phyloP scores from a whole-genome alignment of 2,113 vertebrate species.

The Tylochromis polylepis region DNA sequence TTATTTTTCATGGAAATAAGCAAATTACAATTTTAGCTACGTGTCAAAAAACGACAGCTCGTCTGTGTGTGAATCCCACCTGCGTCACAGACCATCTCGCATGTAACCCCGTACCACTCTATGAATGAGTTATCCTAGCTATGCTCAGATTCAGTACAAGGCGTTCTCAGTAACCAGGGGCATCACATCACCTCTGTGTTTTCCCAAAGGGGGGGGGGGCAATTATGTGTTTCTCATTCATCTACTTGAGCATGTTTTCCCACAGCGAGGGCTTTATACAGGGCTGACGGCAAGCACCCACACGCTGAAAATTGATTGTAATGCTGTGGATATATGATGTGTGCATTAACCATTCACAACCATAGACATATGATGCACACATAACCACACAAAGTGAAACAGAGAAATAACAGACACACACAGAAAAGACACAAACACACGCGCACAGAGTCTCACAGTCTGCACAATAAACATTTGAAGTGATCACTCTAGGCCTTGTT shows the following conservation, averaged over 20 bases:
- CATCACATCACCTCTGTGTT: not conserved
- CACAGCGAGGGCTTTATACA: not conserved
- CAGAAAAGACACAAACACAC: not conserved
- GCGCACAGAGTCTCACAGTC: not conserved
- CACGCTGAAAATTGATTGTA: not conserved
- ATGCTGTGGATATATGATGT: not conserved
- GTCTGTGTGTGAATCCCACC: not conserved
- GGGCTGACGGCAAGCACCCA: not conserved
- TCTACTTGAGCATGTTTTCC: not conserved
- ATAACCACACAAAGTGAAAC: not conserved
- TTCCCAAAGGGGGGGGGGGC: not conserved
- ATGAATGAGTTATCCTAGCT: slow-evolving; percentile 16
- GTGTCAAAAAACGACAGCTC: not conserved
- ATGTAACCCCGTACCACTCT: slow-evolving; percentile 1
- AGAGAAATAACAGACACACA: not conserved
- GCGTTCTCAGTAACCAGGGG: slow-evolving; percentile 16
- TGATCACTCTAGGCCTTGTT: not conserved
- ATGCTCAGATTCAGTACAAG: not conserved
- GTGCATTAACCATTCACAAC: not conserved
- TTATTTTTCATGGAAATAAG: not conserved
- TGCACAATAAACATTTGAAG: not conserved
- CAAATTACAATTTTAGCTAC: not conserved
- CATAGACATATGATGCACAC: not conserved
- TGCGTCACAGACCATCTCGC: not conserved
- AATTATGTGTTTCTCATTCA: slow-evolving; percentile 36